Evolutionary conservation across 2,797 vertebrate species (phyloP), one percentile per base, ranked within the genome.

Genomic region (Nannoperca australis): DNA sequence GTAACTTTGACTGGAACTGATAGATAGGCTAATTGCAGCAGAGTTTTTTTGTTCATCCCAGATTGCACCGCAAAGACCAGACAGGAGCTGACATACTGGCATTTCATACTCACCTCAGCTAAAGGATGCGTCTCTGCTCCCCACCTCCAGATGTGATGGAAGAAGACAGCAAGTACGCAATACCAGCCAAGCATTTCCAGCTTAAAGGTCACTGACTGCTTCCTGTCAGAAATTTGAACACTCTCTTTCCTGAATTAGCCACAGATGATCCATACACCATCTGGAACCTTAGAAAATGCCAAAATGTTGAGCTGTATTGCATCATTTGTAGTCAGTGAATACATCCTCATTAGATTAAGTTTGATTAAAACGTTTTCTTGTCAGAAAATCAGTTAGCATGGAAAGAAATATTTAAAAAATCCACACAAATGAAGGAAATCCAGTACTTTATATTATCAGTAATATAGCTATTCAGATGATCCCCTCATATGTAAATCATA

Each of bases 171-270:
- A 1, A 79, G 50, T 78, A 55, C 5, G 62, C 55, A 32, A 30
- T 45, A 76, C 64, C 81, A 87, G 82, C 73, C 17, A 2, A 81
- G 68, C 82, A 74, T 82, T 87, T 83, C 85, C 88, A 82, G 81
- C 79, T 76, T 88, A 91, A 95, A 93, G 90, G 91, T 93, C 90
- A 91, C 62, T n/a, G 76, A 65, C 76, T 83, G 85, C 73, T 87
- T 87, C 79, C 85, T 74, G 82, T 84, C 88, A 87, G 54, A 86
- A 80, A 83, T 79, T 76, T 75, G 44, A 88, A 78, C 59, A 11
- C 54, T 51, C 54, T 49, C 60, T 42, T 82, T 66, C 82, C 62
- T 63, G 70, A 69, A 75, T 81, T 70, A 84, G 53, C 66, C 30
- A 1, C 54, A 51, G 64, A 87, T 73, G 69, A 79, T 50, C 72